phyloP scores from a whole-genome alignment of 2,888 invertebrate genomes.

The Drosophila maculinotata region DNA sequence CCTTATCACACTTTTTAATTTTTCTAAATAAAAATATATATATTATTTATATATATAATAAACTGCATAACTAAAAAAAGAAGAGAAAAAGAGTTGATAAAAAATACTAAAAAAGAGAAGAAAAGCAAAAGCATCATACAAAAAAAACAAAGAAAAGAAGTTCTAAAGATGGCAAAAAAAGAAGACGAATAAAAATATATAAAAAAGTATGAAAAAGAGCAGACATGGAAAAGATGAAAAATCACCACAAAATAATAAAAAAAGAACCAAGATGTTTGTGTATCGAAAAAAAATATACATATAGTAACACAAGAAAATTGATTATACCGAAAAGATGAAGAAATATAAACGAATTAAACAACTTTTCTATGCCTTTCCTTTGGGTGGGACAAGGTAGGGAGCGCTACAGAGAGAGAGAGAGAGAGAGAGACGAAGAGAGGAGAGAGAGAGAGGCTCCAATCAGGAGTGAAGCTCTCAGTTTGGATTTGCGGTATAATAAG shows the following conservation, averaged over 20 bases:
- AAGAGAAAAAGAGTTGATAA: slow-evolving; percentile 46
- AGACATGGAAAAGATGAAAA: slow-evolving; percentile 66
- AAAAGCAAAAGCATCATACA: slow-evolving; percentile 61
- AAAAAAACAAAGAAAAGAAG: slow-evolving; percentile 62
- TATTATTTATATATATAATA: slow-evolving; percentile 43
- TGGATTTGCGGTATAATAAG: slow-evolving; percentile 16
- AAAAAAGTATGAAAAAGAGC: slow-evolving; percentile 49
- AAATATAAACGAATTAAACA: slow-evolving; percentile 79
- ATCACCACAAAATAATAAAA: slow-evolving; percentile 54
- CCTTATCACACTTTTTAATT: slow-evolving; percentile 82
- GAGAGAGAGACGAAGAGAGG: background rate
- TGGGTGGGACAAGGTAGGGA: slow-evolving; percentile 68
- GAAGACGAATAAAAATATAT: slow-evolving; percentile 47
- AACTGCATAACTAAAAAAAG: slow-evolving; percentile 53
- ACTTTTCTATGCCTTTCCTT: slow-evolving; percentile 74
- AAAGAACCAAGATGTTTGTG: slow-evolving; percentile 52
- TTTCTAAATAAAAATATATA: slow-evolving; percentile 54
- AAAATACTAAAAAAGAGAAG: slow-evolving; percentile 56
- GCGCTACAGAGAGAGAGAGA: background rate
- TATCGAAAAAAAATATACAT: slow-evolving; percentile 55
- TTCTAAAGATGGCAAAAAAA: slow-evolving; percentile 58
- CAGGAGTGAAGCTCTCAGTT: background rate
- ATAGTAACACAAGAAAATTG: slow-evolving; percentile 66
- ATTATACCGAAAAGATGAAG: slow-evolving; percentile 71
- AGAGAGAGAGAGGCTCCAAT: slow-evolving; percentile 4